phyloP scores from a whole-genome alignment of 2,113 vertebrate species.

The Deroptyus accipitrinus region DNA sequence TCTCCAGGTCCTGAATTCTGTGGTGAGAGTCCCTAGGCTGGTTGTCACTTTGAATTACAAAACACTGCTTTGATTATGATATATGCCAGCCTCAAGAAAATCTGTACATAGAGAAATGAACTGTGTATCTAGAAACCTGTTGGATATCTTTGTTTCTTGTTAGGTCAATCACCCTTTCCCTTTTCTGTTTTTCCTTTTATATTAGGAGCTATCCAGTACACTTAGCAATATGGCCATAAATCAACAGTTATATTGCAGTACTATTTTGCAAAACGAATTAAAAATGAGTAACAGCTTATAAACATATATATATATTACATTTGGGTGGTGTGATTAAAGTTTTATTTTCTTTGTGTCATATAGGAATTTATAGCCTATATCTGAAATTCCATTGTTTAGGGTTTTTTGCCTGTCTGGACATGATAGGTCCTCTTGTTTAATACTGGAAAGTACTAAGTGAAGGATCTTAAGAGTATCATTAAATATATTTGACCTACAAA shows the following conservation, averaged over 20 bases:
- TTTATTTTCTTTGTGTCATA: not conserved
- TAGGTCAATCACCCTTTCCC: not conserved
- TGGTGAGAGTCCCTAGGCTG: not conserved
- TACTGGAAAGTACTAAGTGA: not conserved
- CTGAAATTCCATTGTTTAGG: not conserved
- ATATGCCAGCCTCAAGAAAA: not conserved
- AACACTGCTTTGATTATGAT: not conserved
- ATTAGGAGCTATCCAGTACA: not conserved
- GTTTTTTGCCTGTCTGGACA: not conserved
- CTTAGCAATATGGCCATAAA: not conserved
- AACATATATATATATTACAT: not conserved
- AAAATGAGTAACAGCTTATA: not conserved
- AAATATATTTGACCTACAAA: not conserved
- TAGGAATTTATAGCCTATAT: not conserved
- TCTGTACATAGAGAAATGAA: not conserved
- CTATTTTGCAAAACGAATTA: not conserved
- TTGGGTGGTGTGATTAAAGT: not conserved
- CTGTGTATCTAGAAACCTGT: not conserved
- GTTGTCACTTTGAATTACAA: not conserved
- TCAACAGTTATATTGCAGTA: not conserved
- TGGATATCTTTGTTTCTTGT: not conserved
- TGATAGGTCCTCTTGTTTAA: not conserved
- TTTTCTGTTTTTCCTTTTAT: not conserved
- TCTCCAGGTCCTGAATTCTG: not conserved
- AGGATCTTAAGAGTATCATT: not conserved